Evolutionary conservation across 1,140 invertebrate genomes (phyloP).

Genomic region (Neuroterus valhalla): DNA sequence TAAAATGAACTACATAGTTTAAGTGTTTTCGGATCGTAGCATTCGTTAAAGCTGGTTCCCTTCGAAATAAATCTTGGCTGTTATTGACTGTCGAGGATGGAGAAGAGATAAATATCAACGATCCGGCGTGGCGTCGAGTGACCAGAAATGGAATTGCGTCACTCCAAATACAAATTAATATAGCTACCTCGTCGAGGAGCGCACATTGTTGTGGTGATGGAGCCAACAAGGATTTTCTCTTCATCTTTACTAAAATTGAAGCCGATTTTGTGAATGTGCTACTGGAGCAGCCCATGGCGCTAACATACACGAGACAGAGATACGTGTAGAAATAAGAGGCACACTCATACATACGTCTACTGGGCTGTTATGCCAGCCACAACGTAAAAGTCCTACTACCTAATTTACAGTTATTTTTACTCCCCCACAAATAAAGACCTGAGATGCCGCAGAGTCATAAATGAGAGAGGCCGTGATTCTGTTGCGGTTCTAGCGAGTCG

Average conservation of each 20-base stretch:
- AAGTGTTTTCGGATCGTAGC: neutral
- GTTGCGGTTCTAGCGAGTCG: slow-evolving; percentile 47
- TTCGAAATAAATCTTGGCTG: neutral
- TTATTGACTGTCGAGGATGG: neutral
- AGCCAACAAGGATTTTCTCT: slow-evolving; percentile 31
- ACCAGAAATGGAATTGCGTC: neutral
- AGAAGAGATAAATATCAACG: neutral
- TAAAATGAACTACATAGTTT: too few species aligned
- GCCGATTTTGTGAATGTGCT: slow-evolving; percentile 27
- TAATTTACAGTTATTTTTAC: slow-evolving; percentile 67
- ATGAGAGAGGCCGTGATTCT: slow-evolving; percentile 49
- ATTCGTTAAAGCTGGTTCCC: neutral
- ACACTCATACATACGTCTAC: slow-evolving; percentile 38
- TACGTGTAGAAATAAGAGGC: slow-evolving; percentile 51
- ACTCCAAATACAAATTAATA: neutral
- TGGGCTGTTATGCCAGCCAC: slow-evolving; percentile 36
- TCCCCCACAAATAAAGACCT: slow-evolving; percentile 42
- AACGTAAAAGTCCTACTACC: slow-evolving; percentile 59
- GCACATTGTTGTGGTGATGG: neutral
- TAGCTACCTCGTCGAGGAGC: neutral
- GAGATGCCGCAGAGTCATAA: slow-evolving; percentile 49
- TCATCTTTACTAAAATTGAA: slow-evolving; percentile 25
- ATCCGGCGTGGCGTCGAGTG: neutral
- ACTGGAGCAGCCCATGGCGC: slow-evolving; percentile 26
- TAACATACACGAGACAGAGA: slow-evolving; percentile 28